A percentile compares a stretch with the other conserved stretches of the same genome.
Conservation (phyloP, 2,113 vertebrate species). For the Lophochroa leadbeateri region DNA sequence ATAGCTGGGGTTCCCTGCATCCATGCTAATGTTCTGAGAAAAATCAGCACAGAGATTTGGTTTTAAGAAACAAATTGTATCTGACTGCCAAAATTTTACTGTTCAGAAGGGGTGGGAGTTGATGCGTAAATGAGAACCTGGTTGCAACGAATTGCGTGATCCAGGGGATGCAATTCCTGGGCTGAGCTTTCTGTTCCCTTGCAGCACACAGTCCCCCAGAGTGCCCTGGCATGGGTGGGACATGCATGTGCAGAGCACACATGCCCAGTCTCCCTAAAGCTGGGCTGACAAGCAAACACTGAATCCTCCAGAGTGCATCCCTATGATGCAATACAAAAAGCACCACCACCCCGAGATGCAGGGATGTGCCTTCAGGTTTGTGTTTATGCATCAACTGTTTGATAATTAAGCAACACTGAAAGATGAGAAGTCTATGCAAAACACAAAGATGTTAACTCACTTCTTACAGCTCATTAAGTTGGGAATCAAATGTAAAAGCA, state of each 20-base stretch:
- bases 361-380: background rate
- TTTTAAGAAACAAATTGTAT: background rate
- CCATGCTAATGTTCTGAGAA: rapidly evolving
- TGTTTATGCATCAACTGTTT: background rate
- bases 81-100: background rate
- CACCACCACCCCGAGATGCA: rapidly evolving
- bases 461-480: background rate
- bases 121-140: background rate
- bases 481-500: background rate
- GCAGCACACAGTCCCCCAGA: background rate
- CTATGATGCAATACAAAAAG: no score
- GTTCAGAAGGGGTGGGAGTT: background rate
- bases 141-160: rapidly evolving
- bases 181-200: background rate
- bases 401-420: background rate
- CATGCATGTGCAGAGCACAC: rapidly evolving
- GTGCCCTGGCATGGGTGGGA: background rate
- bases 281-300: background rate
- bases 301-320: background rate
- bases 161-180: background rate
- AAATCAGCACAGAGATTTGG: background rate
- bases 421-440: background rate
- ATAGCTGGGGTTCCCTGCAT: background rate
- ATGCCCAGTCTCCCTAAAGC: background rate
- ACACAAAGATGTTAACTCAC: background rate